phyloP scores from a whole-genome alignment of 2,888 invertebrate genomes.

The Diogma glabrata region DNA sequence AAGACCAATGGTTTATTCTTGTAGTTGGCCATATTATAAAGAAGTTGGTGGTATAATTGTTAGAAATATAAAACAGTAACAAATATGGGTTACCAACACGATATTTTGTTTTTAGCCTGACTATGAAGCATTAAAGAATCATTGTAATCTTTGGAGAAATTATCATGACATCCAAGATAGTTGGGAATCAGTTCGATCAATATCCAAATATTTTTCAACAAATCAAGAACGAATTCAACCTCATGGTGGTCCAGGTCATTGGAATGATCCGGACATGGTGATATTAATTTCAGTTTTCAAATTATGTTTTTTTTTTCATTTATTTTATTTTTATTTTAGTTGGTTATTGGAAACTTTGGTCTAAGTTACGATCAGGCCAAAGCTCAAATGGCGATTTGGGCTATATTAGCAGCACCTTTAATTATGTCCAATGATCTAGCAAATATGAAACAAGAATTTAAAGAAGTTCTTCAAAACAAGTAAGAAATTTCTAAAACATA shows the following conservation, averaged over 20 bases:
- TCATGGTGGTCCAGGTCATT: slow-evolving; percentile 52
- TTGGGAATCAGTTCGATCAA: slow-evolving; percentile 42
- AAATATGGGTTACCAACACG: slow-evolving; percentile 8
- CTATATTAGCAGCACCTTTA: slow-evolving; percentile 57
- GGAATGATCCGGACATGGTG: slow-evolving; percentile 66
- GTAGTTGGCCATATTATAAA: slow-evolving; percentile 71
- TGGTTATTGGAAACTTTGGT: slow-evolving; percentile 50
- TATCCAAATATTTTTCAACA: slow-evolving; percentile 47
- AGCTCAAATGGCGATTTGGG: slow-evolving; percentile 65
- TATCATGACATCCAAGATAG: slow-evolving; percentile 55
- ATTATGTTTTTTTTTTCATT: too few relatives aligned
- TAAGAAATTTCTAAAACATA: too few relatives aligned
- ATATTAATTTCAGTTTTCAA: too few relatives aligned
- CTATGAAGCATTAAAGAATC: slow-evolving; percentile 41
- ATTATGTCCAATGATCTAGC: slow-evolving; percentile 59
- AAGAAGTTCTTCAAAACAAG: slow-evolving; percentile 51
- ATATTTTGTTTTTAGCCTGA: slow-evolving; percentile 37
- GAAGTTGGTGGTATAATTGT: slow-evolving; percentile 41
- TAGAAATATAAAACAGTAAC: slow-evolving; percentile 21
- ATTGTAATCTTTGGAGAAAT: slow-evolving; percentile 56
- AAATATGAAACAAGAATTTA: slow-evolving; percentile 44
- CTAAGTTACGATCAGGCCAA: slow-evolving; percentile 54
- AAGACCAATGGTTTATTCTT: slow-evolving; percentile 64
- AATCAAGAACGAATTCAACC: slow-evolving; percentile 47
- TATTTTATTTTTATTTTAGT: too few relatives aligned